Evolutionary conservation across 2,888 invertebrate species (phyloP), one percentile per base, ranked within the genome.

Genomic region (Lumbricus terrestris): DNA sequence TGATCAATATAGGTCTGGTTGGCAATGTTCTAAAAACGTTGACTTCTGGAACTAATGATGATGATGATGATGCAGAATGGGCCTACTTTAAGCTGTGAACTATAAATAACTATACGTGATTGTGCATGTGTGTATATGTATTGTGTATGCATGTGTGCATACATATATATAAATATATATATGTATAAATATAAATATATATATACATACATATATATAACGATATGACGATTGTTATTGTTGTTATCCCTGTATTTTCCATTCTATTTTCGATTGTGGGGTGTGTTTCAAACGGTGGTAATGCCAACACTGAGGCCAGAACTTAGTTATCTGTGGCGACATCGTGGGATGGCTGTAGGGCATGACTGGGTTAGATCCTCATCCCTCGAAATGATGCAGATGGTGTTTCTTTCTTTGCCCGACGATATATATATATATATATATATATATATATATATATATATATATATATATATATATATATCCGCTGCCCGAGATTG

Each of bases 401-500:
- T 69, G 69, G 3, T 69, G 29, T 69, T 69, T 69, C n/a, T 69
- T n/a, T 69, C n/a, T n/a, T 13, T 29, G 69, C 29, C n/a, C 16
- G 6, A 8, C n/a, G n/a, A n/a, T n/a, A n/a, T n/a, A n/a, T n/a
- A n/a, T n/a, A n/a, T n/a, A n/a, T n/a, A n/a, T n/a, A n/a, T n/a
- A n/a, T n/a, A n/a, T n/a, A n/a, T n/a, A n/a, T n/a, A n/a, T n/a
- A n/a, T n/a, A n/a, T n/a, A n/a, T n/a, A n/a, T n/a, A n/a, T n/a
- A n/a, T n/a, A n/a, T n/a, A n/a, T n/a, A n/a, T n/a, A n/a, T n/a
- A n/a, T n/a, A n/a, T n/a, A n/a, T n/a, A n/a, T n/a, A n/a, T n/a
- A n/a, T n/a, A n/a, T n/a, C n/a, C n/a, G n/a, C n/a, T n/a, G 3
- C 8, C 8, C 0, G 16, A 3, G n/a, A 3, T 16, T 8, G 16